phyloP scores from a whole-genome alignment of 2,797 vertebrate genomes.

The Scomberomorus guttatus region DNA sequence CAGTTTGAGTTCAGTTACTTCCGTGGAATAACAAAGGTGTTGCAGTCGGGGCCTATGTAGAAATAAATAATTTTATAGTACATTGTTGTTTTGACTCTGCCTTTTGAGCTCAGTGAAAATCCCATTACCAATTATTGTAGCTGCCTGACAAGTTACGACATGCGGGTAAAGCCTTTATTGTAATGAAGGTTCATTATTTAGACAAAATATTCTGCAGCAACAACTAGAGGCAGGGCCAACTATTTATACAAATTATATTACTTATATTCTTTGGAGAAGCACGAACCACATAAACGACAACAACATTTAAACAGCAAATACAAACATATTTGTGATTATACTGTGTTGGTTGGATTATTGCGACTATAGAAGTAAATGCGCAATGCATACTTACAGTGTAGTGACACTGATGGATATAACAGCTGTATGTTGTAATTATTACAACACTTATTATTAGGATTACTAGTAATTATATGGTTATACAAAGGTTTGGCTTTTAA shows the following conservation, averaged over 20 bases:
- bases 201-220: conserved; percentile 36
- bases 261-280: conserved; percentile 10
- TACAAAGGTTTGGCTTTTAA: neutral
- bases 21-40: conserved; percentile 46
- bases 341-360: neutral
- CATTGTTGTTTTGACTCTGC: conserved; percentile 58
- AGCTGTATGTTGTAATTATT: too few relatives aligned
- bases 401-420: neutral
- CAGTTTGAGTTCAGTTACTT: conserved; percentile 43
- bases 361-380: too few relatives aligned
- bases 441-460: neutral
- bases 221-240: conserved; percentile 20
- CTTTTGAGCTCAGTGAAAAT: conserved; percentile 72
- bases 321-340: conserved; percentile 15
- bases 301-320: conserved; percentile 21
- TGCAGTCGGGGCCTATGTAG: conserved; percentile 35
- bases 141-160: conserved; percentile 69
- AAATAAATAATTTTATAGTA: conserved; percentile 60
- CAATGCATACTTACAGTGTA: neutral
- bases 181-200: conserved; percentile 48
- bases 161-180: conserved; percentile 54
- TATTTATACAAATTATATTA: conserved; percentile 27
- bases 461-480: neutral
- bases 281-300: conserved; percentile 19
- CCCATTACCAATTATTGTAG: conserved; percentile 71